Evolutionary conservation across 2,113 vertebrate genomes (phyloP), one percentile per base, ranked within the genome.

Genomic region (Nicator chloris): DNA sequence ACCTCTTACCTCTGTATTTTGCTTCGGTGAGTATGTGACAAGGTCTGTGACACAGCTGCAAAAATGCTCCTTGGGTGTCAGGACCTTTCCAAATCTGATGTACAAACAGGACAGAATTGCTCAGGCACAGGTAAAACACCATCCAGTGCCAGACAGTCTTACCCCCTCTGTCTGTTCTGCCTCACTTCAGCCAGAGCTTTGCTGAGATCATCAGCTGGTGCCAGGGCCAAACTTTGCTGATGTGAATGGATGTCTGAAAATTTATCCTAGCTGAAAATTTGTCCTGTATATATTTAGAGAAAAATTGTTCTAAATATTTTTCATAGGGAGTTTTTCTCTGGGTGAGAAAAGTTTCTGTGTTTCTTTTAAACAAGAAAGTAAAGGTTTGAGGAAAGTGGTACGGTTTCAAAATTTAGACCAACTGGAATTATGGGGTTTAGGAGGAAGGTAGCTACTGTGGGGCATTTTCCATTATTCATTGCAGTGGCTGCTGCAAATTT

Each of bases 1-100:
- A 97, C 83, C 98, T 99, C 51, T 96, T 98, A 59, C 98, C 98
- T 27, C 95, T 98, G 51, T 98, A 98, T 88, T 97, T 91, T 19
- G 84, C 98, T 33, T 98, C 98, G 51, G 99, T 99, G 94, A 98
- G 99, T 98, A 71, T 89, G 39, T 57, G n/a, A 42, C 15, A 49
- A 65, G 15, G 30, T 73, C 54, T 57, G 37, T 71, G 68, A 63
- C 10, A 7, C 21, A 66, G 30, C 35, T 93, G 71, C 76, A 56
- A 66, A 78, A 60, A 3, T 53, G 33, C 27, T 66, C 4, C 16
- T 71, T 2, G 2, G 9, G 13, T 86, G 50, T 15, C 12, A 56
- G 59, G 17, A 15, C 28, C 30, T 82, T 76, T 57, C 28, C 59
- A 49, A 49, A 24, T 44, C n/a, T 9, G 6, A 3, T 44, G 23